Evolutionary conservation across 2,888 invertebrate species (phyloP).

Genomic region (Brenthis ino): DNA sequence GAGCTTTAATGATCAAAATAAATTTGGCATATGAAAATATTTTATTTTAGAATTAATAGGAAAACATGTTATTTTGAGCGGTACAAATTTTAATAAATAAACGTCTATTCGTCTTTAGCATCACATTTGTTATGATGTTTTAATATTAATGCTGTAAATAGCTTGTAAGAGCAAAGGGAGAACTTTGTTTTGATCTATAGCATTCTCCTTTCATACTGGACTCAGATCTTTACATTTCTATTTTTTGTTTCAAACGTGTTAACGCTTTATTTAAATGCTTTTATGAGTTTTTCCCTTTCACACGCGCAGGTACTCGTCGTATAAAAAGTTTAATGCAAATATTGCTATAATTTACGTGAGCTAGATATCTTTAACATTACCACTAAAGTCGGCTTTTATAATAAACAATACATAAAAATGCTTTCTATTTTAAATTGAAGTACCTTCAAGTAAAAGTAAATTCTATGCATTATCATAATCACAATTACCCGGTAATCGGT

Average conservation of each 20-base stretch:
- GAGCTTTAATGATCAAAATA: conserved; percentile 1
- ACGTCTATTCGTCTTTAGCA: background rate
- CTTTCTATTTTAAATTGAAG: conserved; percentile 61
- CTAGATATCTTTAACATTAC: too few relatives aligned
- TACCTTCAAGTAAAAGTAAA: conserved; percentile 57
- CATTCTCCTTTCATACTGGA: too few relatives aligned
- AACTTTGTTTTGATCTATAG: too few relatives aligned
- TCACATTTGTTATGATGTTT: conserved; percentile 36
- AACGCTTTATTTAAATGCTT: too few relatives aligned
- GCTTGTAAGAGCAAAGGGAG: too few relatives aligned
- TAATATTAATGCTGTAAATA: too few relatives aligned
- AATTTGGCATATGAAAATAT: background rate
- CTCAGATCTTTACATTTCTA: too few relatives aligned
- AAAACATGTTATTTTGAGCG: background rate
- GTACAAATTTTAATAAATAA: background rate
- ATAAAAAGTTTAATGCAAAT: conserved; percentile 37
- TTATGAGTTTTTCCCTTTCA: too few relatives aligned
- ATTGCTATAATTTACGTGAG: conserved; percentile 34
- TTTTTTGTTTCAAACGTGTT: too few relatives aligned
- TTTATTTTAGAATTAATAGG: conserved; percentile 5
- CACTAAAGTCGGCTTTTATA: conserved; percentile 24
- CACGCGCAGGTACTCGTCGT: too few relatives aligned
- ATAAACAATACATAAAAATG: conserved; percentile 55
- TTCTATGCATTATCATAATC: conserved; percentile 64
- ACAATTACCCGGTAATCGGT: conserved; percentile 57